Base-by-base conservation (phyloP, 2,797 vertebrate genomes). In the Thamnophis elegans region DNA sequence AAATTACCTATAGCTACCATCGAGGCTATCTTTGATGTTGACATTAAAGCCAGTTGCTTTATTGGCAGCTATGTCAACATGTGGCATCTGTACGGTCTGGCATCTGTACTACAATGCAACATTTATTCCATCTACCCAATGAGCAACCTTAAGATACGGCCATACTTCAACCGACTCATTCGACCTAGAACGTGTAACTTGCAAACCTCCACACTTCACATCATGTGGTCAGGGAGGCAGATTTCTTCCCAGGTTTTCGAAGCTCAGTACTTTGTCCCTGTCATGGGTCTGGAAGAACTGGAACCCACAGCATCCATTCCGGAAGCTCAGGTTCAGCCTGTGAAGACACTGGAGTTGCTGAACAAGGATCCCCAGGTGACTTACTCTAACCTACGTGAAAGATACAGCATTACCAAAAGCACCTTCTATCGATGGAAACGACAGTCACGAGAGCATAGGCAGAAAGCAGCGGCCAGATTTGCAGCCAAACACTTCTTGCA, bases 81-180 rank as follows among this genome's bases (percentile, higher is more conserved):
- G 98, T 99, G 99, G 99, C 99, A 99, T 0, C 94, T 99, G 87
- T 99, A 99, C 0, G 98, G 99, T 1, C 96, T 99, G 5, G 98
- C 99, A 0, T 99, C 99, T 0, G 98, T 99, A 36, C 97, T 99
- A 1, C 97, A 98, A 95, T 98, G 98, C 85, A 99, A 99, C 95
- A 98, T 99, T 96, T 99, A 99, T 96, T 99, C 99, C 42, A 98
- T 99, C 95, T 99, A 99, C 92, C 99, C 99, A 85, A 98, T 99
- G 99, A 99, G 98, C 95, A 99, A 99, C 96, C 97, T 98, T 94
- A 99, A 99, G 97, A 99, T 99, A 90, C 97, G 99, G 1, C 98
- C 99, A 0, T 99, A 99, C 94, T 99, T 99, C 93, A 98, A 99
- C 96, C 97, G 99, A 0, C 94, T 99, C 18, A 99, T 99, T 87